Conservation (phyloP, 2,113 vertebrate species). For the Ranitomeya variabilis region DNA sequence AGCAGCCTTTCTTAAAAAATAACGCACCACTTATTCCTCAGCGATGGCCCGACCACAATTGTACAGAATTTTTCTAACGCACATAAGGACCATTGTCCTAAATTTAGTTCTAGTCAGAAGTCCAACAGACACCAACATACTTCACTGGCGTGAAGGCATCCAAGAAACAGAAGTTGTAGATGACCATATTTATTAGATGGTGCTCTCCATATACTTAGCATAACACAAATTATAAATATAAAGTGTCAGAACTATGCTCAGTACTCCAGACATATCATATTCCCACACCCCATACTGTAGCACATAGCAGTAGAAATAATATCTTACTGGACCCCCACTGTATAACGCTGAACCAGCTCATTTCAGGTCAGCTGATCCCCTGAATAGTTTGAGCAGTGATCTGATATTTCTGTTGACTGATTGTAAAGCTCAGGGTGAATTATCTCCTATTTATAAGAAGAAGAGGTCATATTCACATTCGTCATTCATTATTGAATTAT, state of each 20-base stretch:
- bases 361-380: constrained; percentile 14
- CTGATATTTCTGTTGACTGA: constrained; percentile 39
- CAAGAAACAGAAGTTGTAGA: neutral
- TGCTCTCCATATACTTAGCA: neutral
- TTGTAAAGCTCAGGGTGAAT: neutral
- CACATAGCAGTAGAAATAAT: neutral
- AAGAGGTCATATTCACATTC: neutral
- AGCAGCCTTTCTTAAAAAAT: neutral
- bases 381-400: constrained; percentile 17
- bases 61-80: neutral
- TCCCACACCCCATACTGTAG: constrained; percentile 9
- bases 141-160: neutral
- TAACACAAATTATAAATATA: constrained; percentile 19
- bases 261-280: constrained; percentile 26
- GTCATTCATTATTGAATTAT: neutral
- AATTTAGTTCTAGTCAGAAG: constrained; percentile 28
- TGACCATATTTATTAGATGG: neutral
- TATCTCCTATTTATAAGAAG: constrained; percentile 19
- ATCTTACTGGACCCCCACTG: neutral
- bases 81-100: constrained; percentile 27
- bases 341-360: constrained; percentile 10
- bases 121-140: constrained; percentile 17
- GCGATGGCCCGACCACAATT: neutral
- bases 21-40: constrained; percentile 28
- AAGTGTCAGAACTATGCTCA: neutral